Evolutionary conservation across 2,888 invertebrate species (phyloP), one percentile per base, ranked within the genome.

Genomic region (Acanthosepion lycidas): DNA sequence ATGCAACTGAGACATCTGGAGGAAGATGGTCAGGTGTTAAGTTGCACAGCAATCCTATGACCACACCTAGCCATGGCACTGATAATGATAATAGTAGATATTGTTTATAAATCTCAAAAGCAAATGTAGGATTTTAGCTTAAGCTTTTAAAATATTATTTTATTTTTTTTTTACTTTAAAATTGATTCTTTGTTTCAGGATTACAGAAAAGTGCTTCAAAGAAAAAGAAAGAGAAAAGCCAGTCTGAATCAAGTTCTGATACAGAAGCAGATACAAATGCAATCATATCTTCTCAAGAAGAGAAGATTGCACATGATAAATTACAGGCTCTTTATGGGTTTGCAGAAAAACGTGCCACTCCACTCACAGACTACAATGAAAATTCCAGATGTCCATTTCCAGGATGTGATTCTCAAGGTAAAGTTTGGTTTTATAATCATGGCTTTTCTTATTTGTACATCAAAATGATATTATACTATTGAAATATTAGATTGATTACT

Each of bases 331-430:
- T 94, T 48, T 94, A 94, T 94, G 94, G 94, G 20, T 59, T 94
- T 94, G 94, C 96, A 51, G 96, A 97, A 93, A 96, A 96, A 95
- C 95, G 97, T 94, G 95, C 96, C 49, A 96, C 96, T 26, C 96
- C 97, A 91, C 95, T 96, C 91, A 96, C 96, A 95, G 96, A 97
- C 95, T 96, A 97, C 95, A 96, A 97, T 95, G 97, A 97, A 95
- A 96, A 96, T 95, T 96, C 96, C 12, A 96, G 96, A 94, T 97
- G 99, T 97, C 99, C 99, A 0, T 98, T 99, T 23, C 98, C 99
- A 94, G 98, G 98, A 15, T 99, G 98, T 94, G 98, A 99, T 97
- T 99, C 99, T 2, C 98, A 98, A 4, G 99, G 97, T 97, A 95
- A 59, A 93, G 42, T 59, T 78, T n/a, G n/a, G 15, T n/a, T 33